Base-by-base conservation (phyloP, 2,888 invertebrate genomes). In the Troides oblongomaculatus region DNA sequence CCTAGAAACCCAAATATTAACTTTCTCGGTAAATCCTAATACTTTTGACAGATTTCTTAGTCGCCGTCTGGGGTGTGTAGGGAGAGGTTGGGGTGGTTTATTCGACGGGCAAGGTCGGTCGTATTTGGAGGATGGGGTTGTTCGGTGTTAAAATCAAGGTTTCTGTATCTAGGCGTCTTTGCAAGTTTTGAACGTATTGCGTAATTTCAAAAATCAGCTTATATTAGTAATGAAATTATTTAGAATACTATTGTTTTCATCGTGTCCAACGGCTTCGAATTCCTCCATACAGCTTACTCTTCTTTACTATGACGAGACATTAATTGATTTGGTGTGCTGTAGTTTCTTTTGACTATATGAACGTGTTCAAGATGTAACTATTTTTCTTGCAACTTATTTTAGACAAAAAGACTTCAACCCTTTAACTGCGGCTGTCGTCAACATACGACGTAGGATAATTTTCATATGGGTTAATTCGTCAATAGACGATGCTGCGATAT, bases 11-110 rank as follows among this genome's bases (percentile, higher is more conserved):
- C 53, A 10, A 17, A 59, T 59, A 57, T 53, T 17, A 39, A 4
- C 39, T 12, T 53, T 61, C 43, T 39, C 43, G 43, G 30, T 60
- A 50, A 69, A 46, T 59, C 18, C 23, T 39, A 53, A 61, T 61
- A 64, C 59, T 43, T 62, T 61, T 62, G 62, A 70, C 69, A 66
- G 64, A 70, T 66, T 65, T 66, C 63, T 68, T 62, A 36, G 57
- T 58, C 62, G 53, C 66, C 53, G 65, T 70, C 62, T 66, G 66
- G 25, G 66, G 64, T 43, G 46, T 65, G 64, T 43, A 46, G 43
- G 57, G n/a, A 7, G 14, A 12, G n/a, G 30, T 64, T 62, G 56
- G 69, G 64, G 58, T 62, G 65, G 62, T 59, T 12, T 61, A 66
- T 68, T 53, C 58, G 62, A 18, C 58, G 66, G 21, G 50, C 69